Conservation (phyloP, 2,113 vertebrate genomes). For the Cephalopterus ornatus region DNA sequence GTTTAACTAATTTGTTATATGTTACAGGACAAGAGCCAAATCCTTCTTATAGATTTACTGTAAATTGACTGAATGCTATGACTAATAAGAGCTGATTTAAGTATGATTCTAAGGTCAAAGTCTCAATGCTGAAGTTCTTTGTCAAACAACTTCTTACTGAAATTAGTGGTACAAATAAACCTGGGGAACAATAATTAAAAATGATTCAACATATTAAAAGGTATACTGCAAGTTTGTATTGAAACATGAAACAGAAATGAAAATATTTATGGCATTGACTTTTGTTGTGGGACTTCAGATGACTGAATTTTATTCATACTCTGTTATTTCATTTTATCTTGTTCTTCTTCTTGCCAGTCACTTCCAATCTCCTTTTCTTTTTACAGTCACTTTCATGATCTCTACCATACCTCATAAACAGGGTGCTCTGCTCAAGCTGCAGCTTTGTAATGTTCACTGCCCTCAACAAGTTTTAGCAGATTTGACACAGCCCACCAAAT, state of each 20-base stretch:
- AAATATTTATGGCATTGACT: background rate
- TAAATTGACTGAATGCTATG: background rate
- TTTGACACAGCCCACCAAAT: background rate
- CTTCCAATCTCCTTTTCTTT: background rate
- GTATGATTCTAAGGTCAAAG: background rate
- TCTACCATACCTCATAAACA: background rate
- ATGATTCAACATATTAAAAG: background rate
- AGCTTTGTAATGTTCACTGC: background rate
- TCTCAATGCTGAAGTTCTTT: background rate
- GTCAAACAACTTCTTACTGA: background rate
- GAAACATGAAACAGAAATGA: background rate
- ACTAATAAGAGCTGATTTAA: background rate
- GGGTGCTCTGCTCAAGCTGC: background rate
- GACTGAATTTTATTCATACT: rapidly evolving
- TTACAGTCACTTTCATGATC: background rate
- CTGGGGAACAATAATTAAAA: background rate
- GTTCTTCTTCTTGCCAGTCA: background rate
- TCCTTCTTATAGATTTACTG: background rate
- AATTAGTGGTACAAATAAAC: background rate
- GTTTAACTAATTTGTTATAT: background rate
- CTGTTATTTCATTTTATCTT: background rate
- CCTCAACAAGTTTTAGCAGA: background rate
- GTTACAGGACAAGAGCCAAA: background rate
- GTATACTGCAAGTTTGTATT: background rate
- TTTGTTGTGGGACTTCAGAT: background rate